Percentiles rank a stretch among this genome's conserved stretches.
Evolutionary conservation across 2,888 invertebrate species (phyloP).

Genomic region (Lycophotia porphyrea): DNA sequence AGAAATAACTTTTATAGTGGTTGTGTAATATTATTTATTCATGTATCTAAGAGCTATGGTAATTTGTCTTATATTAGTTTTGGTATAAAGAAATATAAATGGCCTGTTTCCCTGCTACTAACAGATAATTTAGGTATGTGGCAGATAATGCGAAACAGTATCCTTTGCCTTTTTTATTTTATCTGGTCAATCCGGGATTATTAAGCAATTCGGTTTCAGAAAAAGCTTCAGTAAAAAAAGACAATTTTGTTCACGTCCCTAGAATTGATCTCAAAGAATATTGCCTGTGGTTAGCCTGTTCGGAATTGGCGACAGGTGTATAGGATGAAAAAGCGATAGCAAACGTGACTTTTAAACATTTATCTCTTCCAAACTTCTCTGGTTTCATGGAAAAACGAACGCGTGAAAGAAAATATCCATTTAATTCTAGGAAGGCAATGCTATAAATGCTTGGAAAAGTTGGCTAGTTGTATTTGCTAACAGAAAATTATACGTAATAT

Average conservation of each 20-base stretch:
- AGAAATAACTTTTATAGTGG: slow-evolving; percentile 48
- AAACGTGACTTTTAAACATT: slow-evolving; percentile 34
- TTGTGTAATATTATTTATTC: slow-evolving; percentile 26
- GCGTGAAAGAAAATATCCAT: not conserved
- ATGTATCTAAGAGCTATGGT: slow-evolving; percentile 4
- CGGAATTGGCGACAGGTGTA: slow-evolving; percentile 24
- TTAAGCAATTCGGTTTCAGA: not conserved
- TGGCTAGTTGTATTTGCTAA: not conserved
- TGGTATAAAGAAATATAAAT: not conserved
- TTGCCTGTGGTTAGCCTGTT: slow-evolving; percentile 21
- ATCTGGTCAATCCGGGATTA: not conserved
- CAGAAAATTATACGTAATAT: not conserved
- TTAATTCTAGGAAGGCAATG: not conserved
- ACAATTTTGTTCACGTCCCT: not conserved
- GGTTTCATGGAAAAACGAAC: slow-evolving; percentile 7
- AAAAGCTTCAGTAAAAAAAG: not conserved
- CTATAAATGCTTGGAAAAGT: not conserved
- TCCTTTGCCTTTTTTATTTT: not conserved
- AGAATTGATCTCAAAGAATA: slow-evolving; percentile 23
- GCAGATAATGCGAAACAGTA: not conserved
- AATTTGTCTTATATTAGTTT: slow-evolving; percentile 7
- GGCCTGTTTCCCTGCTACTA: not conserved
- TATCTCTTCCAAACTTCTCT: slow-evolving; percentile 24
- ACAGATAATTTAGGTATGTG: not conserved
- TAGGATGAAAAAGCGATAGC: slow-evolving; percentile 24